A percentile compares a stretch with the other conserved stretches of the same genome.
phyloP scores from a whole-genome alignment of 2,888 invertebrate genomes.

The Cephus rjabovi region DNA sequence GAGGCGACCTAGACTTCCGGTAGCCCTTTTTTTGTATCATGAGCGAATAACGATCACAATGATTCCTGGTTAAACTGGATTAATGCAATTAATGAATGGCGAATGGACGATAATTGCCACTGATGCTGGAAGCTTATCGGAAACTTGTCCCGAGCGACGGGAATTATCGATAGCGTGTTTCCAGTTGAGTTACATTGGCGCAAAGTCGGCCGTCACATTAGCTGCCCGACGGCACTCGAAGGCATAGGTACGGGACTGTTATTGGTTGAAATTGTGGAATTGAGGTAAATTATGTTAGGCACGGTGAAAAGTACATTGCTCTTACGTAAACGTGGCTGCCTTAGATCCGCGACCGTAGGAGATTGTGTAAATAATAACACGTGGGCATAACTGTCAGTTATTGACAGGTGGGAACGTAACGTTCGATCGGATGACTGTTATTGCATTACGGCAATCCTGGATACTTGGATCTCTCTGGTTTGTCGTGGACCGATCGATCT shows the following conservation, averaged over 20 bases:
- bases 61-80: background rate
- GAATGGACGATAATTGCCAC: background rate
- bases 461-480: background rate
- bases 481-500: background rate
- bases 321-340: slow-evolving; percentile 10
- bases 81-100: background rate
- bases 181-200: background rate
- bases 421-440: background rate
- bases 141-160: background rate
- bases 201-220: background rate
- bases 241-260: background rate
- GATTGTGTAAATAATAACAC: background rate
- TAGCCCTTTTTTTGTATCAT: background rate
- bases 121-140: background rate
- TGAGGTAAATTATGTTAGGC: background rate
- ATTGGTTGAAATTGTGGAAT: background rate
- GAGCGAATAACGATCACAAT: background rate
- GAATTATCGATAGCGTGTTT: background rate
- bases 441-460: background rate
- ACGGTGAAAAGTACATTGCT: background rate
- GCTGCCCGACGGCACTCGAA: background rate
- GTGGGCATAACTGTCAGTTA: background rate
- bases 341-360: background rate
- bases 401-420: background rate
- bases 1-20: background rate